Base-by-base conservation (phyloP, 1,140 invertebrate species). In the Spodoptera litura region DNA sequence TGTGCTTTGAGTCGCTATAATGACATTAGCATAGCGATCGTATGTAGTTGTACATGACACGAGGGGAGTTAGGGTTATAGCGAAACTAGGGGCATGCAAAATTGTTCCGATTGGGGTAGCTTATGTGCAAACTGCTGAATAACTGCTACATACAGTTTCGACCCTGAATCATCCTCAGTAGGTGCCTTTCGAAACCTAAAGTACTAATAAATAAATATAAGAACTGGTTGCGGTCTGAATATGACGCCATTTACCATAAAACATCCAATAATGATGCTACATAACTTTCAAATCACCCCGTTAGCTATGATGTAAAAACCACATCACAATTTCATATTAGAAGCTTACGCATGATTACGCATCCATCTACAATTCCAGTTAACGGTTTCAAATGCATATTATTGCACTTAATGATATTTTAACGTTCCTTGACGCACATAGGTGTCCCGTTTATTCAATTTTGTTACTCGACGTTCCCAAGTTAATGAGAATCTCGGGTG, bases 401-500 rank as follows among this genome's bases (percentile, higher is more conserved):
- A 70, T 52, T 70, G 66, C 49, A 70, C 68, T 71, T 71, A 71
- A 71, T 71, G 68, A 8, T 71, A 71, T 71, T 71, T 71, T 71
- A 71, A 71, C 68, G 52, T 56, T 68, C 38, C 52, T 71, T 71
- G 68, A 71, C 25, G 55, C 68, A 56, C 52, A 72, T 9, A 35
- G 58, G 53, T 61, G 58, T 73, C 53, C 53, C 78, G 66, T 73
- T 79, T 79, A 53, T 79, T 68, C 64, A 59, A 79, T 79, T 79
- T 75, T 53, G 62, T 79, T 78, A 77, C 72, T 72, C 51, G 73
- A 71, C 62, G 76, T 73, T 72, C 20, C 58, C 25, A 68, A 64
- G 68, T 83, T 85, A 82, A 87, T 85, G 83, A 84, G 83, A 86
- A 88, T 61, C 68, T 12, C 31, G 44, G 64, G 75, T 89, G 88